Evolutionary conservation across 2,888 invertebrate genomes (phyloP).

Genomic region (Dorcus hopei): DNA sequence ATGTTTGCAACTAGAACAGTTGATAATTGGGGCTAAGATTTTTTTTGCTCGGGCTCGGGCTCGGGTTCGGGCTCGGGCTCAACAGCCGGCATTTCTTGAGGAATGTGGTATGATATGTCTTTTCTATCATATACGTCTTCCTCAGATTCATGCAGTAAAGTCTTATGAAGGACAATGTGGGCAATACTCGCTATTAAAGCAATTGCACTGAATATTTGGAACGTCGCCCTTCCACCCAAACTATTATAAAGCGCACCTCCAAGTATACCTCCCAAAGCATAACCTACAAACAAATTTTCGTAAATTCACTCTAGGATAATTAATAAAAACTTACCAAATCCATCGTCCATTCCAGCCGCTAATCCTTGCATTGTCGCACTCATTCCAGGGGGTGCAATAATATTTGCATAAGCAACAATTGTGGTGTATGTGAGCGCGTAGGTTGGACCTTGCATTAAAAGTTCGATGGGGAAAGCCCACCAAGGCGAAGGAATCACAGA

Average conservation of each 20-base stretch:
- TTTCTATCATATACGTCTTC: slow-evolving; percentile 21
- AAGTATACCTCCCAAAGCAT: slow-evolving; percentile 70
- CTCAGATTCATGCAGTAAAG: slow-evolving; percentile 35
- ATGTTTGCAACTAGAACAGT: too few species aligned
- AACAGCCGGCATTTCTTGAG: slow-evolving; percentile 29
- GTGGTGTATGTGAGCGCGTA: slow-evolving; percentile 83
- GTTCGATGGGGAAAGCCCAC: slow-evolving; percentile 78
- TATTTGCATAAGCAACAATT: slow-evolving; percentile 65
- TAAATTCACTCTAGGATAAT: background rate
- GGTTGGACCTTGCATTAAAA: slow-evolving; percentile 79
- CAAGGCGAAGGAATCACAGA: slow-evolving; percentile 77
- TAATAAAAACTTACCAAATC: slow-evolving; percentile 58
- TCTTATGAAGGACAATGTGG: slow-evolving; percentile 49
- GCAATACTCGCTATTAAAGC: slow-evolving; percentile 48
- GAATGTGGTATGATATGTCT: slow-evolving; percentile 25
- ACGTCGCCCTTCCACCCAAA: slow-evolving; percentile 59
- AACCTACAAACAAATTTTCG: slow-evolving; percentile 53
- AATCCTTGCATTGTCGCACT: slow-evolving; percentile 84
- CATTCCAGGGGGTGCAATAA: slow-evolving; percentile 58
- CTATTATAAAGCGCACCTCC: slow-evolving; percentile 68
- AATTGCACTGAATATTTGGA: slow-evolving; percentile 52
- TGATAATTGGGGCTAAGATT: background rate
- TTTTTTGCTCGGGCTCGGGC: background rate
- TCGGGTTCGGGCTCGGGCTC: too few species aligned
- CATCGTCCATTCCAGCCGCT: slow-evolving; percentile 75